Conservation (phyloP, 2,113 vertebrate species). For the Callipepla californica region DNA sequence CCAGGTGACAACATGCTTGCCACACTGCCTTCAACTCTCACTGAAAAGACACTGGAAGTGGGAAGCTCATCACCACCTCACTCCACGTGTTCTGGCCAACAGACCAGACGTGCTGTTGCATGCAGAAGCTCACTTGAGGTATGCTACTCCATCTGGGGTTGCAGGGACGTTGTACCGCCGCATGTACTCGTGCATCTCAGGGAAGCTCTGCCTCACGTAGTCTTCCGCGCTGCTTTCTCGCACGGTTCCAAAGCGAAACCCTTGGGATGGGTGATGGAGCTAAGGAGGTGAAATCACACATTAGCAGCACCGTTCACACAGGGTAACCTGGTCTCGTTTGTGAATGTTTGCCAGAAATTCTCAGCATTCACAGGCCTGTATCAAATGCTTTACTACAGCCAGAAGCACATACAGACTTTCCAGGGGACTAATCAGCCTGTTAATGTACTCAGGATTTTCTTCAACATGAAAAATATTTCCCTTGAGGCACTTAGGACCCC, state of each 20-base stretch:
- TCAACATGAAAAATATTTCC: background rate
- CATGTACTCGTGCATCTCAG: constrained; percentile 94
- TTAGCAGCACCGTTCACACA: background rate
- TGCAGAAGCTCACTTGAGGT: constrained; percentile 83
- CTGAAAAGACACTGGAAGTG: background rate
- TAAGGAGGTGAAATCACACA: constrained; percentile 65
- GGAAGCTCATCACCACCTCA: constrained; percentile 1
- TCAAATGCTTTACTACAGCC: background rate
- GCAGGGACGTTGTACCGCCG: constrained; percentile 89
- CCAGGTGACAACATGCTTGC: background rate
- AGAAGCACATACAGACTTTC: background rate
- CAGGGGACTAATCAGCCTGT: background rate
- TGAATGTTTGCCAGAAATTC: background rate
- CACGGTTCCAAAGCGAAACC: constrained; percentile 90
- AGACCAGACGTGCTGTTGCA: background rate
- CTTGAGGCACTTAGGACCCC: background rate
- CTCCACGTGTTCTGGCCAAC: background rate
- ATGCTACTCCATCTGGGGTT: constrained; percentile 84
- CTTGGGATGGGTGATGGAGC: constrained; percentile 91
- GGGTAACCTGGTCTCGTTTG: background rate
- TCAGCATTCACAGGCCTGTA: background rate
- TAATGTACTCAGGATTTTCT: background rate
- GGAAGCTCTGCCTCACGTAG: constrained; percentile 90
- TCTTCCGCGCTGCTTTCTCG: constrained; percentile 91
- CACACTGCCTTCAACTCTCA: background rate